Evolutionary conservation across 2,888 invertebrate genomes (phyloP).

Genomic region (Metopia argyrocephala): DNA sequence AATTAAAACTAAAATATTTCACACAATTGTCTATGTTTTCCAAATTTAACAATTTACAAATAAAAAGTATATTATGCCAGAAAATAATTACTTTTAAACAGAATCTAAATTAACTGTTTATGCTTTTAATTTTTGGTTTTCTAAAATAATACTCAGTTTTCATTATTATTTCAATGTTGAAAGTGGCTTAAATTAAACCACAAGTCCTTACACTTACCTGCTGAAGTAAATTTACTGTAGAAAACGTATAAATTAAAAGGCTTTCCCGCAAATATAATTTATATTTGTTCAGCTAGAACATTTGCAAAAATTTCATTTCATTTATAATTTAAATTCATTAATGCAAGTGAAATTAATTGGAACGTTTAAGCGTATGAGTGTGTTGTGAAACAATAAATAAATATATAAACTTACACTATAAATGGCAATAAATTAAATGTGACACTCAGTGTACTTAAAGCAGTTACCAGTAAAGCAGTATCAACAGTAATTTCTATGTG

Average conservation of each 20-base stretch:
- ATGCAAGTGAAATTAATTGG: too few species aligned
- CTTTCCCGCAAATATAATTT: not conserved
- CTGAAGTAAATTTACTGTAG: not conserved
- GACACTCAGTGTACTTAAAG: slow-evolving; percentile 2
- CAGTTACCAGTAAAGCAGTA: too few species aligned
- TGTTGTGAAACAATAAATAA: not conserved
- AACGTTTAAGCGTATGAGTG: too few species aligned
- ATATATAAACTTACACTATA: too few species aligned
- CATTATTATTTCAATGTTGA: not conserved
- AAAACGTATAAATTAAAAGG: not conserved
- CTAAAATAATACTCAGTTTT: not conserved
- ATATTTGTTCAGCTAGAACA: not conserved
- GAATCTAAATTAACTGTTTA: too few species aligned
- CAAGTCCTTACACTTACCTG: not conserved
- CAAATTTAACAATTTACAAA: too few species aligned
- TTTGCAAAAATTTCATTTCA: not conserved
- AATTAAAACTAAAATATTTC: too few species aligned
- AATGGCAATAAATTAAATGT: slow-evolving; percentile 47
- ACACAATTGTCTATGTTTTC: too few species aligned
- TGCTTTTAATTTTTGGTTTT: not conserved
- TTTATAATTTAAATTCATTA: not conserved
- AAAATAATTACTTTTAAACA: too few species aligned
- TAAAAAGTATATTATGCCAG: too few species aligned
- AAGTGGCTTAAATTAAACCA: not conserved
- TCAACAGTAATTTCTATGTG: not conserved